Evolutionary conservation across 1,140 invertebrate species (phyloP).

Genomic region (Caenorhabditis inopinata): DNA sequence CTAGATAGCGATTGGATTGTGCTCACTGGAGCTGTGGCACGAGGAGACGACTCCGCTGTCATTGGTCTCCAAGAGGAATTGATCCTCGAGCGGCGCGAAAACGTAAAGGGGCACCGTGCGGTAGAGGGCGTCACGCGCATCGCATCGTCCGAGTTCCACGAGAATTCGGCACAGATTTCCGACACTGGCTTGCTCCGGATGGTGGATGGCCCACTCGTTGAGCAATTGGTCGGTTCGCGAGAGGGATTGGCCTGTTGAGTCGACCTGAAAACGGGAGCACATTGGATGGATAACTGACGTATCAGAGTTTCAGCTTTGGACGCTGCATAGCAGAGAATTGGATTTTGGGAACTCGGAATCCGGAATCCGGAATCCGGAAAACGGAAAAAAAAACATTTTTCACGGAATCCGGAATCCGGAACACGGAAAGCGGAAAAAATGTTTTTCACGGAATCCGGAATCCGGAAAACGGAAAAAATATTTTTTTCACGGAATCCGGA

Average conservation of each 20-base stretch:
- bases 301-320: too few species aligned
- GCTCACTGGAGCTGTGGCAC: slow-evolving; percentile 25
- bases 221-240: slow-evolving; percentile 70
- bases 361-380: too few species aligned
- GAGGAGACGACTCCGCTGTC: slow-evolving; percentile 51
- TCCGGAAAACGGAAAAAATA: too few species aligned
- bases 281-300: neutral
- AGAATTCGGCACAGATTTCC: slow-evolving; percentile 69
- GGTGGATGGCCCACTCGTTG: slow-evolving; percentile 68
- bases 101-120: slow-evolving; percentile 68
- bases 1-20: neutral
- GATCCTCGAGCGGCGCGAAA: slow-evolving; percentile 60
- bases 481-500: too few species aligned
- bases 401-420: too few species aligned
- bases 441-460: too few species aligned
- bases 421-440: too few species aligned
- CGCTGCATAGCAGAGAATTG: too few species aligned
- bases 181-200: slow-evolving; percentile 68
- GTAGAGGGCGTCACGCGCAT: slow-evolving; percentile 70
- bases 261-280: slow-evolving; percentile 61
- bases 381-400: too few species aligned
- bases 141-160: slow-evolving; percentile 69
- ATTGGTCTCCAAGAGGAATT: slow-evolving; percentile 27
- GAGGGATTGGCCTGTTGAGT: slow-evolving; percentile 61
- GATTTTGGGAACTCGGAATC: too few species aligned